phyloP scores from a whole-genome alignment of 1,140 invertebrate species.

The Lineus longissimus region DNA sequence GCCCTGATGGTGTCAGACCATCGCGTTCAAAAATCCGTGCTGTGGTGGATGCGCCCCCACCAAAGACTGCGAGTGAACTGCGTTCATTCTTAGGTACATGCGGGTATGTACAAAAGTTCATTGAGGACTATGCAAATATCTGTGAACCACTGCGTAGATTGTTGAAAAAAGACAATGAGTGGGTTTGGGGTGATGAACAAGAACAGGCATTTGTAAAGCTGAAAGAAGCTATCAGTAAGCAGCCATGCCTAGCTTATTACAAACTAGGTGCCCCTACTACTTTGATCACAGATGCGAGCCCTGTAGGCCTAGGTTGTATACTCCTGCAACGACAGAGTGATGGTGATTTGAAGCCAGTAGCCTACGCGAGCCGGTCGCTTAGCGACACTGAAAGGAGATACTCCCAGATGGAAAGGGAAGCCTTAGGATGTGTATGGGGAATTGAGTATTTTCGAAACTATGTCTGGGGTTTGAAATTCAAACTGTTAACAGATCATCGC shows the following conservation, averaged over 20 bases:
- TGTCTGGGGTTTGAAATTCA: background rate
- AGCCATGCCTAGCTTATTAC: conserved; percentile 24
- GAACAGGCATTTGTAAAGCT: conserved; percentile 23
- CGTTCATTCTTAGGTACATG: conserved; percentile 24
- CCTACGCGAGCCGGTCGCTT: conserved; percentile 2
- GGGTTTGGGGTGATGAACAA: conserved; percentile 20
- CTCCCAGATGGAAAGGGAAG: background rate
- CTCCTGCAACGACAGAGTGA: conserved; percentile 21
- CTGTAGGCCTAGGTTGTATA: conserved; percentile 49
- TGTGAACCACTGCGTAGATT: conserved; percentile 23
- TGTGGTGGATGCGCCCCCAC: conserved; percentile 24
- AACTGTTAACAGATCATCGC: conserved; percentile 2
- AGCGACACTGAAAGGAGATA: conserved; percentile 4
- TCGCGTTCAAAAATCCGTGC: conserved; percentile 39
- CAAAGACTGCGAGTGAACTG: conserved; percentile 22
- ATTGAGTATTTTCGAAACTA: background rate
- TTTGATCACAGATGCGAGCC: conserved; percentile 48
- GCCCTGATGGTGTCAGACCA: conserved; percentile 18
- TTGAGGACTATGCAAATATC: conserved; percentile 21
- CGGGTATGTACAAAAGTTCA: conserved; percentile 12
- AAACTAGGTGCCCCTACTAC: conserved; percentile 16
- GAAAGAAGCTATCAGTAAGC: conserved; percentile 18
- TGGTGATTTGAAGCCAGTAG: background rate
- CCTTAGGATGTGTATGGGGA: conserved; percentile 1
- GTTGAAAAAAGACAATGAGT: conserved; percentile 14